Evolutionary conservation across 2,888 invertebrate species (phyloP).

Genomic region (Brachyptera risi): DNA sequence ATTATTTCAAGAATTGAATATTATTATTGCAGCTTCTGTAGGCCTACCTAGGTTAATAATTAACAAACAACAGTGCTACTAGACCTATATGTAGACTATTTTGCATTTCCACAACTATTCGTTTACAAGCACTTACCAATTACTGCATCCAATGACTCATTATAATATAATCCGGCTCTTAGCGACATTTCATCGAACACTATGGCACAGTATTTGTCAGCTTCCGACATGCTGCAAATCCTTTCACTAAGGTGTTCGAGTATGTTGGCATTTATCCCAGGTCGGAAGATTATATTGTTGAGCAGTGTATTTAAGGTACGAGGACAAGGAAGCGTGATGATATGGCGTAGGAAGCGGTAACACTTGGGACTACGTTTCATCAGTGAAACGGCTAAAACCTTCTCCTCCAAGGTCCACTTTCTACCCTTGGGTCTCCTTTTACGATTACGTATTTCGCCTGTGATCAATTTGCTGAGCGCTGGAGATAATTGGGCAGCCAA

Average conservation of each 20-base stretch:
- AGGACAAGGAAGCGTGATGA: no score
- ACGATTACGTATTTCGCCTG: no score
- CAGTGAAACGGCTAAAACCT: not conserved
- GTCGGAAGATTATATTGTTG: slow-evolving; percentile 1
- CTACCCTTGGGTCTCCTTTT: not conserved
- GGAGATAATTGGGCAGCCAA: no score
- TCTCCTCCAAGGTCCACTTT: not conserved
- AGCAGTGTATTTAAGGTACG: slow-evolving; percentile 11
- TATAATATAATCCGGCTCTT: not conserved
- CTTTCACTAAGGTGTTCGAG: slow-evolving; percentile 7
- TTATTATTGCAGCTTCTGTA: no score
- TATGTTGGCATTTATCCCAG: slow-evolving; percentile 19
- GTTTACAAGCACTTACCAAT: no score
- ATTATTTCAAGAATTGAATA: no score
- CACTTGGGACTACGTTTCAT: slow-evolving; percentile 12
- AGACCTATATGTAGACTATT: no score
- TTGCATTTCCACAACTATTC: no score
- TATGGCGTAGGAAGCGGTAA: slow-evolving; percentile 13
- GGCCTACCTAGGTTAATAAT: no score
- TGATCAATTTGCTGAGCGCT: no score
- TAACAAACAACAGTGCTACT: no score
- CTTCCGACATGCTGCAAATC: slow-evolving; percentile 7
- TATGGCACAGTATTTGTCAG: slow-evolving; percentile 10
- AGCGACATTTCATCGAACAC: slow-evolving; percentile 22
- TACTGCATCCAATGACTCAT: no score